These are phyloP conservation scores for Trichomalopsis sarcophagae DNA, from an alignment of 1,140 invertebrate genomes.

Conservation along the genomic window DNA sequence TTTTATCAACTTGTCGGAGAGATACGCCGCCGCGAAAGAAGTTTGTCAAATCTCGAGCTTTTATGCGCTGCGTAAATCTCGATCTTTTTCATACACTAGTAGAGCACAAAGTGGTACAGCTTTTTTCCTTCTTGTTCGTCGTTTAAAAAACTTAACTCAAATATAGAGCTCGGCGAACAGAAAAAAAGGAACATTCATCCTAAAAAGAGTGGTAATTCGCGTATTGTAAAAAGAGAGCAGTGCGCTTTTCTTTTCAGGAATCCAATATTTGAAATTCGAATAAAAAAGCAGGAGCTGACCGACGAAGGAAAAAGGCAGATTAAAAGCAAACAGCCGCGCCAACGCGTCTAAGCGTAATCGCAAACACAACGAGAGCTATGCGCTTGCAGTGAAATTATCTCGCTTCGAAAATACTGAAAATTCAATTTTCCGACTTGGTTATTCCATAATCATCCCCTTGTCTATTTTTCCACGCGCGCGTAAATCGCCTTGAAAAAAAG, in stretches of 20 bases:
- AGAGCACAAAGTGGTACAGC: neutral
- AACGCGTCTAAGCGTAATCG: neutral
- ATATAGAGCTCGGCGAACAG: neutral
- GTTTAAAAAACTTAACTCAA: too few relatives aligned
- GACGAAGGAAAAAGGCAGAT: neutral
- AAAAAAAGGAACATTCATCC: neutral
- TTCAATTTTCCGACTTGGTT: neutral
- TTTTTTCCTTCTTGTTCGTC: neutral
- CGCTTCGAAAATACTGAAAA: neutral
- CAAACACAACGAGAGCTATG: neutral
- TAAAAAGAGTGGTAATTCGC: neutral
- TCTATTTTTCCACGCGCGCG: neutral
- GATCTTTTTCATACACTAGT: neutral
- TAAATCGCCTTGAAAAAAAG: neutral
- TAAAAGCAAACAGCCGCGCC: neutral
- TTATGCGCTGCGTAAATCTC: neutral
- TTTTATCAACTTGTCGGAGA: neutral
- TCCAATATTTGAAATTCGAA: neutral
- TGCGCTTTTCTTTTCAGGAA: neutral
- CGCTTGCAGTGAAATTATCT: neutral
- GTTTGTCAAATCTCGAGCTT: neutral
- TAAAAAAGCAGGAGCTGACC: neutral
- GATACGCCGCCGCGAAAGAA: neutral
- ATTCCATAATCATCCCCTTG: neutral
- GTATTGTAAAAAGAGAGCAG: neutral